Percentiles rank a stretch among this genome's conserved stretches.
phyloP scores from a whole-genome alignment of 1,140 invertebrate species.

The Drosophila kurseongensis region DNA sequence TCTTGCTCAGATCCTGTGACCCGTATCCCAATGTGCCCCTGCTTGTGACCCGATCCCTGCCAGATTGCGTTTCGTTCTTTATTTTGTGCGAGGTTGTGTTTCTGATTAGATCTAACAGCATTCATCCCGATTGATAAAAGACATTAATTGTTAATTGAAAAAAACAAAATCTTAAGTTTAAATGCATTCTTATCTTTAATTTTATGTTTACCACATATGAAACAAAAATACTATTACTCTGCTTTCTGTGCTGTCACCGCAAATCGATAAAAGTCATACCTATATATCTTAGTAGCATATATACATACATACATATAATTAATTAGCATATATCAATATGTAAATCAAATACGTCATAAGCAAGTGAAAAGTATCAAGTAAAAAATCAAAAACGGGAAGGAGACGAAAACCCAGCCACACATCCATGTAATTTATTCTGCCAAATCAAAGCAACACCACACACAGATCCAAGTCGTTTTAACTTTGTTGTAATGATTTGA shows the following conservation, averaged over 20 bases:
- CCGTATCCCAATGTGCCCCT: neutral
- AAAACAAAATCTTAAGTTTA: constrained; percentile 6
- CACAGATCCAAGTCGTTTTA: constrained; percentile 18
- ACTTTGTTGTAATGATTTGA: constrained; percentile 25
- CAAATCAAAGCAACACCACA: constrained; percentile 1
- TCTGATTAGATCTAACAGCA: constrained; percentile 30
- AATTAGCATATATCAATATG: constrained; percentile 43
- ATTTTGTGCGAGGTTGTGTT: constrained; percentile 19
- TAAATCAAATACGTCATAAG: constrained; percentile 47
- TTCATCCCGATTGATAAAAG: constrained; percentile 72
- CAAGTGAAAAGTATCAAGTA: constrained; percentile 6
- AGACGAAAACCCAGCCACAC: constrained; percentile 3
- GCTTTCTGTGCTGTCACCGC: constrained; percentile 34
- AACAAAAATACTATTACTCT: constrained; percentile 17
- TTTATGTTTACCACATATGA: constrained; percentile 21
- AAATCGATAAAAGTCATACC: constrained; percentile 71
- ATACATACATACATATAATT: constrained; percentile 25
- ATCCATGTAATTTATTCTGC: constrained; percentile 40
- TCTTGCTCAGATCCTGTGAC: neutral
- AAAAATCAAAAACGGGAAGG: neutral
- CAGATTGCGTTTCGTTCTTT: constrained; percentile 23
- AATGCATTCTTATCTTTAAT: constrained; percentile 28
- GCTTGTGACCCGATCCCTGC: neutral
- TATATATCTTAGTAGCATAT: constrained; percentile 31
- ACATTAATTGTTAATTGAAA: constrained; percentile 59